Base-by-base conservation (phyloP, 2,113 vertebrate genomes). In the Columbina picui region DNA sequence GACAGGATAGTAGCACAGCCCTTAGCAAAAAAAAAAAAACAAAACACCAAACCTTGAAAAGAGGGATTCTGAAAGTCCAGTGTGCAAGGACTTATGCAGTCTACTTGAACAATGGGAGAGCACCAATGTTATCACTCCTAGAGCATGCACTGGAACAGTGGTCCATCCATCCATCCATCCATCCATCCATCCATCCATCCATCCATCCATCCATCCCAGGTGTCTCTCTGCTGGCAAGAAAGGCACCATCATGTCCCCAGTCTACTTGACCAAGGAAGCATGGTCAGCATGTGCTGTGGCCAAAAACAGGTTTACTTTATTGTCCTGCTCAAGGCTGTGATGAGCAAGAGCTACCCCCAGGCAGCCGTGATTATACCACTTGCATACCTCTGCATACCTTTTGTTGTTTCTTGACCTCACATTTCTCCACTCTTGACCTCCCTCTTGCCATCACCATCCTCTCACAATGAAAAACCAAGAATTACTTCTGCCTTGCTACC, bases 111-210 rank as follows among this genome's bases (percentile, higher is more conserved):
- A 38, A 36, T 4, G 49, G 19, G 12, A 67, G 26, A 25, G 55
- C 11, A 52, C 4, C 0, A 3, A 2, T 39, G 19, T 2, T 26
- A 9, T 64, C 0, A 0, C 21, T 78, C 25, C 23, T 59, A 17
- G 39, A 73, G 17, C 2, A 1, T 9, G 7, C 17, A 39, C 26
- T 3, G 2, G 5, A 16, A 36, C 23, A 56, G 11, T 34, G 7
- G 26, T 56, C 32, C 21, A 60, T 18, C 32, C 13, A 25, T 39
- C 20, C 19, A 29, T 56, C 32, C 21, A 60, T 18, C 32, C 13
- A 25, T 39, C 20, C 19, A 29, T 56, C 32, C 21, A 60, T 18
- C 32, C 13, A 25, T 39, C 20, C 19, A 29, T 56, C 32, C 21
- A 60, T 18, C 32, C 13, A 29, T 56, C 32, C 21, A 60, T 18